Evolutionary conservation across 2,797 vertebrate species (phyloP), one percentile per base, ranked within the genome.

Genomic region (Semotilus atromaculatus): DNA sequence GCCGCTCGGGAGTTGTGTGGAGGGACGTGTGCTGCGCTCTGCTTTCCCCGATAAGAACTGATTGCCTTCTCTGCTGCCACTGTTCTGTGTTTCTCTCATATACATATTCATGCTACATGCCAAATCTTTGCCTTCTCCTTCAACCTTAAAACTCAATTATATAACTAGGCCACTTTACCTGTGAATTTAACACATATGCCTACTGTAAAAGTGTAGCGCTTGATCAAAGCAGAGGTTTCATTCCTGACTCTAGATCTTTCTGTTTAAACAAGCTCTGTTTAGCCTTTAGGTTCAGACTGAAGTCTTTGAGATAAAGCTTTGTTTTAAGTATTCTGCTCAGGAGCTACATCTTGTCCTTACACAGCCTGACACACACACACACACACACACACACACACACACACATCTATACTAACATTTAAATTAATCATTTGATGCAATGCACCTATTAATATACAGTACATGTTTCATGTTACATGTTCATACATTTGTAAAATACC

Each of bases 21-120:
- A 73, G 31, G 80, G 48, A 78, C 34, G 66, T 71, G 84, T 87
- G 81, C 67, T 82, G 83, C 90, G 88, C 83, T 87, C 86, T 85
- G 71, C 19, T 75, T 78, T 87, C 45, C 84, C 85, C 66, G 40
- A 88, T 85, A 87, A 91, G 75, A 91, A 92, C 89, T 89, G 73
- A 93, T 93, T 84, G 84, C 62, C 71, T 48, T 84, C 80, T 80
- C 48, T 40, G 45, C 80, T 77, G 70, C 82, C 75, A 72, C 79
- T 71, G 66, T 77, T 58, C 43, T 38, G 43, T 48, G 51, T 74
- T 77, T 51, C 51, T 72, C 48, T 68, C 18, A 51, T 79, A 62
- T 45, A 77, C 79, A 76, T 70, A 80, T 87, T 75, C 31, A 51
- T 60, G n/a, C 70, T 73, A 19, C 1, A 29, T 78, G 51, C 45